Base-by-base conservation (phyloP, 2,113 vertebrate genomes). In the Capricornis sumatraensis region DNA sequence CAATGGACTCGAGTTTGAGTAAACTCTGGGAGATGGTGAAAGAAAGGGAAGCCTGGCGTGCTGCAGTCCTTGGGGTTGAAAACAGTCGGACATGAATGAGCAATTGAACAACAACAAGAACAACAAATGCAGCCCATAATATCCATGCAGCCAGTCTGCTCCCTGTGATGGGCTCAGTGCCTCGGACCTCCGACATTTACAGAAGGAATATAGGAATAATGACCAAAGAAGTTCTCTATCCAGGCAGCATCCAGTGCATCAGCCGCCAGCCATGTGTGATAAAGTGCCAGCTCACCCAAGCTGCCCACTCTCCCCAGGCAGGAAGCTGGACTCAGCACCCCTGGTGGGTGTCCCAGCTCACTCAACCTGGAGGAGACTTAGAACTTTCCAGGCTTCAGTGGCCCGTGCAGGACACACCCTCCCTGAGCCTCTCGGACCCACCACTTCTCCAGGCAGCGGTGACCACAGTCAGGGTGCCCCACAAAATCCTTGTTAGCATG, bases 191-290 rank as follows among this genome's bases (percentile, higher is more conserved):
- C 45, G 28, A 90, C 21, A 53, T 28, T 14, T 82, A 47, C 86
- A 91, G 58, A 81, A 71, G 15, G 50, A 83, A 57, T 33, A 19
- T 4, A 25, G 36, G 71, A 79, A 33, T 1, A 5, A 28, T 43
- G 62, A 64, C 4, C 58, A 67, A 23, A 62, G 87, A 76, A 60
- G 47, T 43, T 6, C 7, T 58, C 27, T 64, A 3, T 28, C 30
- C 2, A 3, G 25, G 15, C 7, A 15, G 45, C 47, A 27, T 50
- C 71, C 40, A 91, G 36, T 1, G 11, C 21, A 25, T 50, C 36
- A 45, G 67, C n/a, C 9, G 2, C 57, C 0, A 30, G 62, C 13
- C 30, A 6, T 0, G 2, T 17, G 40, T 53, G 87, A 78, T 62
- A 6, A 14, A 57, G 64, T 23, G 52, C 36, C 47, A 83, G 52